These are phyloP conservation scores for Lepidotrigona ventralis DNA, from an alignment of 1,140 invertebrate genomes.

Conservation along the genomic window DNA sequence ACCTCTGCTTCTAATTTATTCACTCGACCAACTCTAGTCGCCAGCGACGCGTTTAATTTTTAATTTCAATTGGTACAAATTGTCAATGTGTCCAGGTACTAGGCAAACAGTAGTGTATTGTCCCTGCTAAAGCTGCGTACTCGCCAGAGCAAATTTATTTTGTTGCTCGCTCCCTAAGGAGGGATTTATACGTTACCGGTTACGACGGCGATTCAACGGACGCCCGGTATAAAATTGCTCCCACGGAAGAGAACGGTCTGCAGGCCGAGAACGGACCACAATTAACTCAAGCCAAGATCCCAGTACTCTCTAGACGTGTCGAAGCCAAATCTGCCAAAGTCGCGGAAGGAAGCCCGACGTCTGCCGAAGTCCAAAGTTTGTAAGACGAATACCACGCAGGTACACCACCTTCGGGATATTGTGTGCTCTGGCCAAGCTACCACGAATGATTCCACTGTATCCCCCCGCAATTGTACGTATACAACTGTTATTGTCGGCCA, in stretches of 20 bases:
- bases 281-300: slow-evolving; percentile 62
- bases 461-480: slow-evolving; percentile 23
- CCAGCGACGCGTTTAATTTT: neutral
- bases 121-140: neutral
- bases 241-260: slow-evolving; percentile 18
- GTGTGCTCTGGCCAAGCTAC: slow-evolving; percentile 25
- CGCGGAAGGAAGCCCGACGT: slow-evolving; percentile 52
- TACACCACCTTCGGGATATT: slow-evolving; percentile 50
- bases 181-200: neutral
- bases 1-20: neutral
- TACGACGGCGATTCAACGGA: neutral
- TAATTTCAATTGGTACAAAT: neutral
- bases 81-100: neutral
- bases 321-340: slow-evolving; percentile 49
- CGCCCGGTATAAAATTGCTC: slow-evolving; percentile 52
- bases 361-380: slow-evolving; percentile 56
- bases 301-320: slow-evolving; percentile 39
- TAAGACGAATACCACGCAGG: slow-evolving; percentile 52
- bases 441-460: slow-evolving; percentile 45
- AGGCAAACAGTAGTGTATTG: neutral
- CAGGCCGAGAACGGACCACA: slow-evolving; percentile 41
- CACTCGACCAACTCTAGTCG: neutral
- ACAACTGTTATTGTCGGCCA: neutral
- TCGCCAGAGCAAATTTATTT: neutral
- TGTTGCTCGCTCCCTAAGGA: neutral